These are phyloP conservation scores for Oncorhynchus gorbuscha DNA, from an alignment of 2,113 vertebrate genomes.

Conservation along the genomic window DNA sequence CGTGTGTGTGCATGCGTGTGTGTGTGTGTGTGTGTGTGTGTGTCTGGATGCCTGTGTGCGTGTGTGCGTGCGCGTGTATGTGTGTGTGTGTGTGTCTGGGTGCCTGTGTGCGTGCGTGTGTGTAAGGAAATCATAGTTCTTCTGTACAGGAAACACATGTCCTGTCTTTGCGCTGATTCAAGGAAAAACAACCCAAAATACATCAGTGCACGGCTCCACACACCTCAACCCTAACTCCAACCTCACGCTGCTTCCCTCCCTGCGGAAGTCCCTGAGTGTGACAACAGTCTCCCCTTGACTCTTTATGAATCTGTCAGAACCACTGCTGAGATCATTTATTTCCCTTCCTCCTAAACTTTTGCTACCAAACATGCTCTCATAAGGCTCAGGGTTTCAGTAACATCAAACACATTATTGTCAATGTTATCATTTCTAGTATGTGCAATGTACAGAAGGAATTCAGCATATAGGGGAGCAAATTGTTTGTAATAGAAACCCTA, in stretches of 20 bases:
- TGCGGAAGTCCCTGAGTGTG: background rate
- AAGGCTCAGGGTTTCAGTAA: constrained; percentile 27
- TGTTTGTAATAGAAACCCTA: constrained; percentile 30
- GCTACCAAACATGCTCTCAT: constrained; percentile 27
- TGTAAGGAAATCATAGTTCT: constrained; percentile 13
- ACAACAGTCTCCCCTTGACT: background rate
- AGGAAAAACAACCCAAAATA: background rate
- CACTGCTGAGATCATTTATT: constrained; percentile 14
- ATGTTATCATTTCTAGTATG: background rate
- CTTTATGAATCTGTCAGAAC: background rate
- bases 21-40: background rate
- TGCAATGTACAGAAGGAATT: constrained; percentile 13
- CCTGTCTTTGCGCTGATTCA: constrained; percentile 23
- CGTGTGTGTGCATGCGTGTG: no score
- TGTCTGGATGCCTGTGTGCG: background rate
- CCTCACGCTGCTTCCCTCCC: background rate
- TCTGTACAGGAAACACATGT: constrained; percentile 38
- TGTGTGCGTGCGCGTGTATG: background rate
- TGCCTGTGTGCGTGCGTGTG: background rate
- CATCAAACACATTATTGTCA: constrained; percentile 28
- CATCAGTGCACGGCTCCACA: background rate
- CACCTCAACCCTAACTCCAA: background rate
- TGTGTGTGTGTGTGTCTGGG: background rate
- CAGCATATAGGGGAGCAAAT: constrained; percentile 43
- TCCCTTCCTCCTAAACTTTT: constrained; percentile 10